These are phyloP conservation scores for Chironomus striatipennis DNA, from an alignment of 1,140 invertebrate genomes.

Conservation along the genomic window DNA sequence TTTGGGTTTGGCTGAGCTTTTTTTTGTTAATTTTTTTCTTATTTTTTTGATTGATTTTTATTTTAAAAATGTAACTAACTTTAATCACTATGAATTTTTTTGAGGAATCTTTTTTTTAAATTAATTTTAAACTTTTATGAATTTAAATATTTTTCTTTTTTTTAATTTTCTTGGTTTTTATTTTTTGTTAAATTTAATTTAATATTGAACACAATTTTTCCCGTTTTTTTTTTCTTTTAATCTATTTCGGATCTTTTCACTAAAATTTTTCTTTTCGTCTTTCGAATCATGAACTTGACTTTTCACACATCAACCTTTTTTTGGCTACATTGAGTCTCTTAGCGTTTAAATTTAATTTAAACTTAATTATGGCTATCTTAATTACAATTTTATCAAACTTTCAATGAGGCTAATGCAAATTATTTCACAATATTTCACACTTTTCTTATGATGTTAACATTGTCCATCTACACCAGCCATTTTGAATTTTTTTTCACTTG, in stretches of 20 bases:
- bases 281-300: constrained; percentile 23
- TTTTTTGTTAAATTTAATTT: constrained; percentile 19
- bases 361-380: constrained; percentile 12
- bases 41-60: not conserved
- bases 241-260: constrained; percentile 16
- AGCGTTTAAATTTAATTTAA: constrained; percentile 22
- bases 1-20: not conserved
- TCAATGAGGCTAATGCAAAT: constrained; percentile 12
- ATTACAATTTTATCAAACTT: constrained; percentile 15
- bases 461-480: constrained; percentile 20
- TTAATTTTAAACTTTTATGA: not conserved
- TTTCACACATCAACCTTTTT: constrained; percentile 12
- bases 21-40: not conserved
- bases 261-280: constrained; percentile 21
- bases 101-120: not conserved
- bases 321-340: constrained; percentile 16
- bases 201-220: constrained; percentile 23
- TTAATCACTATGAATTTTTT: not conserved
- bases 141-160: not conserved
- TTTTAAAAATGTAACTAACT: no score
- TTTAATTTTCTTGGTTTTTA: not conserved
- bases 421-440: constrained; percentile 23
- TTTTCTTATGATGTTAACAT: constrained; percentile 22
- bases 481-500: constrained; percentile 22
- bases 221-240: not conserved